Conservation (phyloP, 1,140 invertebrate species). For the Chelonus insularis region DNA sequence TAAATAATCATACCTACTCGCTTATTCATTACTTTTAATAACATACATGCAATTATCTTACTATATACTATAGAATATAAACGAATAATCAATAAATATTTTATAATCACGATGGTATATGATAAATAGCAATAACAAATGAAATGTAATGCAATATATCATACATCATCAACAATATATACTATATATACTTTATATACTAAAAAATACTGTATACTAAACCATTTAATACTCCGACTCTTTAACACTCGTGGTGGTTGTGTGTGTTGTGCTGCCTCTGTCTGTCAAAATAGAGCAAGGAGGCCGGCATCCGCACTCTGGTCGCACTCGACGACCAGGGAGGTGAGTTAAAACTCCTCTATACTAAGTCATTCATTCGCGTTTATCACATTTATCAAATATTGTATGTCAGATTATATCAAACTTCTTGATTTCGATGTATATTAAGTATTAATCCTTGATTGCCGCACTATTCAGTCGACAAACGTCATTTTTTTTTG, state of each 20-base stretch:
- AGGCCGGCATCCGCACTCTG: conserved; percentile 98
- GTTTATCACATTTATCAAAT: conserved; percentile 27
- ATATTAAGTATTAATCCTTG: background rate
- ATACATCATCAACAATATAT: conserved; percentile 33
- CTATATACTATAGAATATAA: conserved; percentile 3
- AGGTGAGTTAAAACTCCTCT: conserved; percentile 79
- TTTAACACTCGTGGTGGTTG: conserved; percentile 62
- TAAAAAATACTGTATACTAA: conserved; percentile 37
- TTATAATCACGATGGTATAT: conserved; percentile 1
- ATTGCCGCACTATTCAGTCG: background rate
- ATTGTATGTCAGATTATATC: conserved; percentile 15
- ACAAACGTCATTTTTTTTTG: conserved; percentile 1
- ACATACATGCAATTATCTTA: conserved; percentile 17
- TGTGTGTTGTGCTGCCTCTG: conserved; percentile 70
- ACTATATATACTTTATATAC: conserved; percentile 34
- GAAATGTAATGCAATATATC: conserved; percentile 15
- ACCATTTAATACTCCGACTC: conserved; percentile 45
- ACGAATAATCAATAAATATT: conserved; percentile 4
- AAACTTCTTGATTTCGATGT: background rate
- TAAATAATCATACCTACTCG: conserved; percentile 1
- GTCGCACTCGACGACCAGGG: conserved; percentile 99
- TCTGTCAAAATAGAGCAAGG: conserved; percentile 91
- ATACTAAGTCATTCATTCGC: conserved; percentile 40
- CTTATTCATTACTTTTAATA: conserved; percentile 13
- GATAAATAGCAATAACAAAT: conserved; percentile 8